Evolutionary conservation across 2,888 invertebrate species (phyloP).

Genomic region (Epistrophe grossulariae): DNA sequence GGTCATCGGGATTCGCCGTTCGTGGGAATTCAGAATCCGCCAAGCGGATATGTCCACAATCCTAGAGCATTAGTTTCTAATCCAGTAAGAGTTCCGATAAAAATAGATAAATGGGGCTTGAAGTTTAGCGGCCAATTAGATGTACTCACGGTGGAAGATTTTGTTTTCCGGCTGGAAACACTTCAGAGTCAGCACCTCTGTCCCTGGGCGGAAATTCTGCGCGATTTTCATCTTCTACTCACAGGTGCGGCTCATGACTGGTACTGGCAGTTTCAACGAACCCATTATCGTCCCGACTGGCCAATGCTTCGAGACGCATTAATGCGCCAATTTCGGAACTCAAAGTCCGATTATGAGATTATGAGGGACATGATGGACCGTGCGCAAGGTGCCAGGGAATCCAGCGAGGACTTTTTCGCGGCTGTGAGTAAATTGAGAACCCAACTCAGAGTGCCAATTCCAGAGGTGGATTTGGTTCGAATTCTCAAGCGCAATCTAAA

Average conservation of each 20-base stretch:
- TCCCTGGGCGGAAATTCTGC: not conserved
- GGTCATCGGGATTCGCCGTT: not conserved
- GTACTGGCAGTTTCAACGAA: not conserved
- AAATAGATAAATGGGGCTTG: not conserved
- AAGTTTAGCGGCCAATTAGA: not conserved
- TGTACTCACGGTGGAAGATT: not conserved
- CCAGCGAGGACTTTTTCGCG: too few relatives aligned
- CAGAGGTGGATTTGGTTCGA: too few relatives aligned
- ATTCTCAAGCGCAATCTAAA: too few relatives aligned
- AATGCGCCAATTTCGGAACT: too few relatives aligned
- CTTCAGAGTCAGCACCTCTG: too few relatives aligned
- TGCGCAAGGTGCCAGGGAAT: too few relatives aligned
- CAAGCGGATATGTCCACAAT: not conserved
- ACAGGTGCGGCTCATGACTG: not conserved
- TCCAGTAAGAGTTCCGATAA: not conserved
- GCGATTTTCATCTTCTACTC: not conserved
- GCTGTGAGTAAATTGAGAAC: too few relatives aligned
- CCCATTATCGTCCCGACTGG: slow-evolving; percentile 5
- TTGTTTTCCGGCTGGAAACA: not conserved
- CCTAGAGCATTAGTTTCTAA: not conserved
- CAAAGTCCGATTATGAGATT: too few relatives aligned
- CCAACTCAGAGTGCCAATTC: too few relatives aligned
- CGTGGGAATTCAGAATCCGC: not conserved
- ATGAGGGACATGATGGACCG: too few relatives aligned
- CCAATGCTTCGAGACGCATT: not conserved